These are phyloP conservation scores for Nemurella pictetii DNA, from an alignment of 2,888 invertebrate species.

Conservation along the genomic window DNA sequence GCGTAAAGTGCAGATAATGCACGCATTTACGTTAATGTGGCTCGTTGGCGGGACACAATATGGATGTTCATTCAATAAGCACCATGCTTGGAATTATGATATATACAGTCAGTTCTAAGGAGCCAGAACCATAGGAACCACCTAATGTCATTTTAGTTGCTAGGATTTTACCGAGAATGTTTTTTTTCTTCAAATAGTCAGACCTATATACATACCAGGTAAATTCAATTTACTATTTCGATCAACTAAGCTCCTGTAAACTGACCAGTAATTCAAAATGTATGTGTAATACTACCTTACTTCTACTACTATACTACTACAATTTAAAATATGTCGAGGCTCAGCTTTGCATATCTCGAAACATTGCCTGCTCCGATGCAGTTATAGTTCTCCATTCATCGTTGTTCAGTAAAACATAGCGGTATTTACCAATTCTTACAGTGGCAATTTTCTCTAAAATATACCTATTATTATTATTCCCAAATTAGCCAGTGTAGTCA, in stretches of 20 bases:
- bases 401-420: not conserved
- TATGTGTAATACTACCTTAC: not conserved
- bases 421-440: not conserved
- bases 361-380: not conserved
- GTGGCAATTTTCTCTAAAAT: not conserved
- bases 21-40: not conserved
- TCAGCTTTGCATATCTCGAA: not conserved
- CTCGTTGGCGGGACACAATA: not conserved
- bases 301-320: not conserved
- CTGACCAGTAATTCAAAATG: not conserved
- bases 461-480: not conserved
- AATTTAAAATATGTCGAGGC: not conserved
- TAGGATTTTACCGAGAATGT: not conserved
- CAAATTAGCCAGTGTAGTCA: not conserved
- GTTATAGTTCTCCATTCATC: not conserved
- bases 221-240: not conserved
- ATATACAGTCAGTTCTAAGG: not conserved
- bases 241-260: not conserved
- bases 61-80: not conserved
- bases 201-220: not conserved
- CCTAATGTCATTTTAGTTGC: not conserved
- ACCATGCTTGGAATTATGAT: not conserved
- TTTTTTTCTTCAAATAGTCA: not conserved
- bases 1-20: not conserved
- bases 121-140: not conserved